Base-by-base conservation (phyloP, 2,113 vertebrate genomes). In the Sphyrna mokarran region DNA sequence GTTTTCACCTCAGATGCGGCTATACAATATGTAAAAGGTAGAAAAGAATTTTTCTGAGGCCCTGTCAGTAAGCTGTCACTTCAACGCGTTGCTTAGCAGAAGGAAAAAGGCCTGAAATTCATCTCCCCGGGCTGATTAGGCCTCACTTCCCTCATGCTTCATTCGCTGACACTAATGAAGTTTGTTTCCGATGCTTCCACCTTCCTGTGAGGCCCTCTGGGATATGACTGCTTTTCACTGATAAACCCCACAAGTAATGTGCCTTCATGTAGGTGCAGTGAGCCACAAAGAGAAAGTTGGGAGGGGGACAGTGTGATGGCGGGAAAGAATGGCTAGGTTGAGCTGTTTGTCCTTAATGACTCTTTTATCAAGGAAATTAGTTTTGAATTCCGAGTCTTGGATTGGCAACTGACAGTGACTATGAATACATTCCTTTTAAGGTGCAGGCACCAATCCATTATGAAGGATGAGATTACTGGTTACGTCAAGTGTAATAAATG, bases 281-380 rank as follows among this genome's bases (percentile, higher is more conserved):
- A 95, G 94, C 69, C 94, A 72, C 94, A 95, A 72, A 95, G 94
- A 95, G 69, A 69, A 43, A 70, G 68, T 69, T 95, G 94, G 94
- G 40, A 72, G 94, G 40, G 69, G 94, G 94, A 69, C 68, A 72
- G 22, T 43, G 93, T 33, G 22, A 68, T 14, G 40, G 94, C 3
- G 94, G 68, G 61, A 37, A 37, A 66, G 89, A 66, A 91, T 93
- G 89, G 20, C 66, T 69, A 72, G 93, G 68, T 95, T 95, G 93
- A 95, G 93, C 63, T 95, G 93, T 95, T 43, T 5, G 68, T 69
- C 68, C 68, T 69, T 95, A 94, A 72, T 95, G 93, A 95, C 40
- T 70, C 93, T 95, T 94, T 94, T 95, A 95, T 95, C 93, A 95
- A 95, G 66, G 93, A 95, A 95, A 95, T 95, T 95, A 95, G 40